Conservation (phyloP, 1,140 invertebrate species). For the Drosophila mauritiana region DNA sequence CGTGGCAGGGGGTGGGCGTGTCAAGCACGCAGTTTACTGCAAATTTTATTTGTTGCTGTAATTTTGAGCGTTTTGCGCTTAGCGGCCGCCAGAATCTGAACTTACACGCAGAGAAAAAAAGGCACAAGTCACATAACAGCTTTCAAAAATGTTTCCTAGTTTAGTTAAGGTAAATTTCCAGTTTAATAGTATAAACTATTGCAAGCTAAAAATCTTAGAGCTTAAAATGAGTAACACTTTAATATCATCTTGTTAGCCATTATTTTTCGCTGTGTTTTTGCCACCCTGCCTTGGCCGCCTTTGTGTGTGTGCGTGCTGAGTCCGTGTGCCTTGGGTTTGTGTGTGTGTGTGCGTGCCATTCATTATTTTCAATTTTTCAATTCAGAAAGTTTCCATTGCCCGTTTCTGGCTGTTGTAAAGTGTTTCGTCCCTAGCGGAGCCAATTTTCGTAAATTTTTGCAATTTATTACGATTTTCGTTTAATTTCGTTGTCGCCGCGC, state of each 20-base stretch:
- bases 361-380: slow-evolving; percentile 82
- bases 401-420: slow-evolving; percentile 33
- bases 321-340: not conserved
- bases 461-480: slow-evolving; percentile 81
- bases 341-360: slow-evolving; percentile 56
- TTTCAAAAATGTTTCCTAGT: not conserved
- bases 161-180: too few relatives aligned
- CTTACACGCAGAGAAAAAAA: not conserved
- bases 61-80: slow-evolving; percentile 78
- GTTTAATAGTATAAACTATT: too few relatives aligned
- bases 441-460: slow-evolving; percentile 79
- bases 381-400: slow-evolving; percentile 69
- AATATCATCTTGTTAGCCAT: not conserved
- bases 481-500: slow-evolving; percentile 61
- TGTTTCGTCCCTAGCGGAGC: slow-evolving; percentile 35
- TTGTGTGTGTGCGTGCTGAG: slow-evolving; percentile 6
- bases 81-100: slow-evolving; percentile 50
- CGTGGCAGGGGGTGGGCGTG: slow-evolving; percentile 17
- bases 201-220: not conserved
- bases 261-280: slow-evolving; percentile 1
- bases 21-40: slow-evolving; percentile 59
- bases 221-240: too few relatives aligned
- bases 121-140: not conserved
- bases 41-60: slow-evolving; percentile 78
- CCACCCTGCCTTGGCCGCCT: not conserved